phyloP scores from a whole-genome alignment of 1,140 invertebrate species.

The Drosophila miranda region DNA sequence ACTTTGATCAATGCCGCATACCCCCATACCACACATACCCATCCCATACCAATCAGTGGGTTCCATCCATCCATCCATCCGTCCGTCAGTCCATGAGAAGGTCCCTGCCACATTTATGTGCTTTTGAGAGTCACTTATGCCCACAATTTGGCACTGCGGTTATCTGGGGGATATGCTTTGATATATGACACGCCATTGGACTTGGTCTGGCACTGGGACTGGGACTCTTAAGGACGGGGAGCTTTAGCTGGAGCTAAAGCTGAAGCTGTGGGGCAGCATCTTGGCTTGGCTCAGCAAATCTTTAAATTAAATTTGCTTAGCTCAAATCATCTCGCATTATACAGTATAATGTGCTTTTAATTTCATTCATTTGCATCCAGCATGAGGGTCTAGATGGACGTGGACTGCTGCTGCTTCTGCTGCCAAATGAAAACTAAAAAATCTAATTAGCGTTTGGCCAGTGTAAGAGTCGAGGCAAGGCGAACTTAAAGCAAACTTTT shows the following conservation, averaged over 20 bases:
- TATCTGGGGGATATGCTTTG: slow-evolving; percentile 52
- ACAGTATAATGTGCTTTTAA: slow-evolving; percentile 80
- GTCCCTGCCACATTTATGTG: slow-evolving; percentile 60
- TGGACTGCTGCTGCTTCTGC: background rate
- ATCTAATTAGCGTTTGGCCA: slow-evolving; percentile 72
- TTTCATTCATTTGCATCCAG: slow-evolving; percentile 79
- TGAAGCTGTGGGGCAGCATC: background rate
- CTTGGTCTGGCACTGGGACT: background rate
- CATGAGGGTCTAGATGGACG: slow-evolving; percentile 19
- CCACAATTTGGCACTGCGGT: slow-evolving; percentile 75
- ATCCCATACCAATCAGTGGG: slow-evolving; percentile 51
- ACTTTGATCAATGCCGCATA: slow-evolving; percentile 68
- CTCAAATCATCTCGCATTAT: slow-evolving; percentile 76
- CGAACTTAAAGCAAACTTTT: slow-evolving; percentile 76
- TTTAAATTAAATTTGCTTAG: slow-evolving; percentile 71
- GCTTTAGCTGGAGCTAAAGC: no score
- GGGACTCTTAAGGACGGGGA: background rate
- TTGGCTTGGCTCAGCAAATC: slow-evolving; percentile 53
- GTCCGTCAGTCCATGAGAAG: slow-evolving; percentile 23
- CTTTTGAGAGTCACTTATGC: slow-evolving; percentile 74
- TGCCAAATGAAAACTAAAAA: slow-evolving; percentile 71
- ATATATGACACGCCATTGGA: slow-evolving; percentile 47
- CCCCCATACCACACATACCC: no score
- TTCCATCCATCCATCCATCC: slow-evolving; percentile 16
- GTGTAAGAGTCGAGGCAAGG: slow-evolving; percentile 19